phyloP scores from a whole-genome alignment of 2,113 vertebrate species.

The Nibea albiflora region DNA sequence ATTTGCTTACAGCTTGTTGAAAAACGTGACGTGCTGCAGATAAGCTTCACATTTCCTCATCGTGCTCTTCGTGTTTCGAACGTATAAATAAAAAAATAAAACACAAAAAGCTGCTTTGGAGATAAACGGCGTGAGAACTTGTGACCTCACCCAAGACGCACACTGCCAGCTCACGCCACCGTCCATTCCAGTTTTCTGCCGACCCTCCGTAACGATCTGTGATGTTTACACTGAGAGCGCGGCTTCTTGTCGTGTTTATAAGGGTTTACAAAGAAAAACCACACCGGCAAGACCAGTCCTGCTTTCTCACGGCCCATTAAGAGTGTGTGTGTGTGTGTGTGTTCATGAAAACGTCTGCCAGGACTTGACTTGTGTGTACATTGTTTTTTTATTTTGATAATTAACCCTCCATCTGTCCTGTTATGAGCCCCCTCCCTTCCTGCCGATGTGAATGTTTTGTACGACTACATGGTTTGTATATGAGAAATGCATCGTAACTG shows the following conservation, averaged over 20 bases:
- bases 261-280: not conserved
- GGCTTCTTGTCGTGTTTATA: not conserved
- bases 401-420: constrained; percentile 21
- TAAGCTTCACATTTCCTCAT: constrained; percentile 14
- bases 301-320: constrained; percentile 13
- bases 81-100: constrained; percentile 1
- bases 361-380: constrained; percentile 14
- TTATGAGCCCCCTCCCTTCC: constrained; percentile 28
- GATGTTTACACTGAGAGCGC: constrained; percentile 28
- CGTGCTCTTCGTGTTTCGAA: not conserved
- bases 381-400: constrained; percentile 9
- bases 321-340: constrained; percentile 4
- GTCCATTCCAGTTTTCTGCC: not conserved
- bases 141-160: constrained; percentile 65
- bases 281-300: not conserved
- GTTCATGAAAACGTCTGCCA: constrained; percentile 24
- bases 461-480: constrained; percentile 81
- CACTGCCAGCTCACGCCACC: constrained; percentile 57
- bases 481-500: constrained; percentile 72
- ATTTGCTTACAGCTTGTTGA: constrained; percentile 43
- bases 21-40: constrained; percentile 35
- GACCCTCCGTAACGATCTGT: constrained; percentile 2
- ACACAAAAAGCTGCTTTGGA: constrained; percentile 52
- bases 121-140: constrained; percentile 50
- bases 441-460: constrained; percentile 80